phyloP scores from a whole-genome alignment of 2,888 invertebrate species.

The Himalopsyche japonica region DNA sequence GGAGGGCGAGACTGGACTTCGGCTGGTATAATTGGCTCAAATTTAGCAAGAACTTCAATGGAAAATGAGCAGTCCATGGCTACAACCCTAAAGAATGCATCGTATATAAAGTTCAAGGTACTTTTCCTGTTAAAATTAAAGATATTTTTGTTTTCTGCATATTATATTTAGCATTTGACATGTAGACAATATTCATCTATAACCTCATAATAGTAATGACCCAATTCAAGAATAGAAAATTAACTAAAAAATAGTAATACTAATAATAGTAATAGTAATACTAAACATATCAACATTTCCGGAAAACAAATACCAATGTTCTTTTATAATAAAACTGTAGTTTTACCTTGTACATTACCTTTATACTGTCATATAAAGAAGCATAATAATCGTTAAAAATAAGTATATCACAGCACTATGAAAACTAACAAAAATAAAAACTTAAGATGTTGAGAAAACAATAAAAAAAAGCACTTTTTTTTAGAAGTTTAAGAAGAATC shows the following conservation, averaged over 20 bases:
- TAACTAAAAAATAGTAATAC: no score
- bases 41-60: slow-evolving; percentile 39
- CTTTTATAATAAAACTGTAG: no score
- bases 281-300: no score
- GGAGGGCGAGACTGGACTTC: slow-evolving; percentile 82
- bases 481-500: background rate
- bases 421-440: background rate
- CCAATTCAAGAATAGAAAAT: no score
- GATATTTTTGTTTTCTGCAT: background rate
- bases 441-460: background rate
- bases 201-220: no score
- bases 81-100: slow-evolving; percentile 49
- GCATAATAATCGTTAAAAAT: no score
- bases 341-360: no score
- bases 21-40: slow-evolving; percentile 58
- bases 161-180: background rate
- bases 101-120: slow-evolving; percentile 56
- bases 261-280: no score
- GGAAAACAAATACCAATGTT: no score
- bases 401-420: background rate
- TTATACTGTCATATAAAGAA: no score
- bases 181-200: no score
- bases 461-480: background rate
- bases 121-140: background rate
- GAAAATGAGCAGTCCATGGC: slow-evolving; percentile 46